Conservation (phyloP, 2,113 vertebrate genomes). For the Prinia subflava region DNA sequence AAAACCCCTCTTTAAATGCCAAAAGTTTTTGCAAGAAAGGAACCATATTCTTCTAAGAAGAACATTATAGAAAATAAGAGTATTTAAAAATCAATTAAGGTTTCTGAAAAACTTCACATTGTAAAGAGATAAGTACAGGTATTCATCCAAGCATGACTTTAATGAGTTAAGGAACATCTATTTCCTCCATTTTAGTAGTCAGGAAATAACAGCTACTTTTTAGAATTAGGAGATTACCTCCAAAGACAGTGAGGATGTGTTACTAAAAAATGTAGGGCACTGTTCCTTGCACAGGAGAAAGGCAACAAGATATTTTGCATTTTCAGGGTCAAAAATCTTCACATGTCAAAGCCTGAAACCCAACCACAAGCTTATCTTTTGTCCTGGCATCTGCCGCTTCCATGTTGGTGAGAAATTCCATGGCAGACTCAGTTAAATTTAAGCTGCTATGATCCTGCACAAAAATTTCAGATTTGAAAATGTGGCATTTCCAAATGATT, state of each 20-base stretch:
- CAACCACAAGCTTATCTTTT: neutral
- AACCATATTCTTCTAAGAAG: neutral
- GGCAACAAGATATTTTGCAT: neutral
- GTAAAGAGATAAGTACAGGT: neutral
- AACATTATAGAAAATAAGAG: neutral
- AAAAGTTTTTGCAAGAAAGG: neutral
- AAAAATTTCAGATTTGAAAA: neutral
- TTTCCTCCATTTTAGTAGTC: neutral
- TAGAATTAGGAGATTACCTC: neutral
- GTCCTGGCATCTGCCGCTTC: neutral
- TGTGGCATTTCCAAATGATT: neutral
- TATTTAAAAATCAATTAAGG: neutral
- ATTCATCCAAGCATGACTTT: neutral
- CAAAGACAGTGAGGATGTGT: neutral
- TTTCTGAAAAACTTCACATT: neutral
- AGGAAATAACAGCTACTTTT: neutral
- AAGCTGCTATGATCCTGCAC: neutral
- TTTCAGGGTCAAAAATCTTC: neutral
- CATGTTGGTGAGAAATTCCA: neutral
- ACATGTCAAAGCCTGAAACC: neutral
- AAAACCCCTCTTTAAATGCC: neutral
- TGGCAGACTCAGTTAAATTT: neutral
- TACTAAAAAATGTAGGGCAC: neutral
- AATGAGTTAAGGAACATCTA: neutral
- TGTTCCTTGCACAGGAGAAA: neutral